These are phyloP conservation scores for Mactromeris polynyma DNA, from an alignment of 2,888 invertebrate species.

Conservation along the genomic window DNA sequence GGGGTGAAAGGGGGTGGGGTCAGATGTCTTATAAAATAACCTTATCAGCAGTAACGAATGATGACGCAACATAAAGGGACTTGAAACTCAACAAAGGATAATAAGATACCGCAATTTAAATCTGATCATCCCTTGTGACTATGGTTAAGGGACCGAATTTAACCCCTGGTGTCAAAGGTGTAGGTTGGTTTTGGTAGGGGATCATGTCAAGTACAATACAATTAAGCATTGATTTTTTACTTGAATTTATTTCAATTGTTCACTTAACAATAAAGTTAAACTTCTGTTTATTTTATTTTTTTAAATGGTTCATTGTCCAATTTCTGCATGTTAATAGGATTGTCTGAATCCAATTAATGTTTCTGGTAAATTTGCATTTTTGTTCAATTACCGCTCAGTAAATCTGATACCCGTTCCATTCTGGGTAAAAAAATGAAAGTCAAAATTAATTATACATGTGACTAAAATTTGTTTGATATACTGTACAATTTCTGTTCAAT, in stretches of 20 bases:
- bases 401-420: not conserved
- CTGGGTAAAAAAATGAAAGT: not conserved
- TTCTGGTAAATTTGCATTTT: not conserved
- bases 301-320: not conserved
- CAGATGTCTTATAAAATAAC: conserved; percentile 40
- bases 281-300: not conserved
- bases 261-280: not conserved
- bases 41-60: conserved; percentile 26
- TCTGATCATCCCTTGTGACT: conserved; percentile 39
- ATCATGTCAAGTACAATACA: conserved; percentile 24
- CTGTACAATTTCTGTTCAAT: no score
- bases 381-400: not conserved
- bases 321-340: not conserved
- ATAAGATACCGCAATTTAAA: conserved; percentile 24
- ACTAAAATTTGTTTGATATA: conserved; percentile 1
- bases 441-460: not conserved
- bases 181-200: not conserved
- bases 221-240: conserved; percentile 42
- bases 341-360: not conserved
- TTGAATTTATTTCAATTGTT: conserved; percentile 4
- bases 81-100: conserved; percentile 44
- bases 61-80: conserved; percentile 60
- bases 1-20: conserved; percentile 32
- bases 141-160: conserved; percentile 17
- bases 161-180: conserved; percentile 41